Base-by-base conservation (phyloP, 30 jellyfish, hydroid and myxozoan species). In the Cassiopea andromeda region DNA sequence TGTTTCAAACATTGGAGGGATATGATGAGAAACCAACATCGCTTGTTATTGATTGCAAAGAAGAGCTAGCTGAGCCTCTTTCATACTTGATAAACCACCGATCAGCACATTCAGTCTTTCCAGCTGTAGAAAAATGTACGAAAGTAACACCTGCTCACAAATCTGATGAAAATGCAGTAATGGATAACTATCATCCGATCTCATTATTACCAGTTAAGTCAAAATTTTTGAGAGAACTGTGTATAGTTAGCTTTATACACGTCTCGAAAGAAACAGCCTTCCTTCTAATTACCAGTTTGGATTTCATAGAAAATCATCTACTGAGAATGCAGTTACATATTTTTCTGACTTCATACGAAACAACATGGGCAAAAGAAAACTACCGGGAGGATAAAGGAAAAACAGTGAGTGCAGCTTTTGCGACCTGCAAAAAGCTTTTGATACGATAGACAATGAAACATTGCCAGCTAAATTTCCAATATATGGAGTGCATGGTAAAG, bases 281-380 rank as follows among this genome's bases (percentile, higher is more conserved):
- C 73, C 0, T 64, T 64, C 2, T 64, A 2, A 14, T 64, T 0
- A 1, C 73, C 73, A 64, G 73, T 64, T 64, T 64, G 73, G 73
- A 64, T 64, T 64, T 64, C 43, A 1, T 0, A 1, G 73, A 45
- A 80, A 80, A 80, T 80, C 89, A 80, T 80, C 89, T 44, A 49
- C 89, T 80, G 89, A 80, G 82, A 76, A 80, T 58, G 89, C 82
- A 80, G 66, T 80, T 58, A 80, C 89, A 48, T 49, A 50, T 27
- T 80, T 46, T 50, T 64, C 79, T 80, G 89, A 80, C 82, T 80
- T 80, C 60, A 80, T 49, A 80, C 61, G 61, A 48, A 80, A 80
- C 78, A 80, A 14, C 79, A 58, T 80, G 89, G 89, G 18, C 58
- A 80, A 50, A 64, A 27, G 73, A 5, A 64, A 64, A 64, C 73